Evolutionary conservation across 2,888 invertebrate species (phyloP).

Genomic region (Leucophenga montana): DNA sequence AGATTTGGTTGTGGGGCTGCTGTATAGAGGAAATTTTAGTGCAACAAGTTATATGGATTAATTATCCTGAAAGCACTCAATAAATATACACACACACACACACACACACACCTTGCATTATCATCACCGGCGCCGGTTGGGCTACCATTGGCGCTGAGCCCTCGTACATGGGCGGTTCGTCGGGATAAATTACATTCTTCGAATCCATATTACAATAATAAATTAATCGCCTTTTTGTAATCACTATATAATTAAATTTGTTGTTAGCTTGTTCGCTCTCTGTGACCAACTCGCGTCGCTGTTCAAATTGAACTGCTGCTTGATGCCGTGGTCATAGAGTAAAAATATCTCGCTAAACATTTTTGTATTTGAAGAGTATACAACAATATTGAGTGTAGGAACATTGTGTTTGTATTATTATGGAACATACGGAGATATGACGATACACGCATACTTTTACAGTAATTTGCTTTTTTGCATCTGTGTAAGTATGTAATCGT

Average conservation of each 20-base stretch:
- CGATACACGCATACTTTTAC: background rate
- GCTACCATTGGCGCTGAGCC: constrained; percentile 3
- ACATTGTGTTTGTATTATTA: background rate
- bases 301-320: constrained; percentile 13
- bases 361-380: no score
- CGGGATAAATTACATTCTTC: constrained; percentile 18
- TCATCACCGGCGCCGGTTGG: background rate
- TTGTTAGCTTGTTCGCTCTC: background rate
- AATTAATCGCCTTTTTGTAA: no score
- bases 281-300: background rate
- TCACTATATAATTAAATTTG: background rate
- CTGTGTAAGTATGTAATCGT: background rate
- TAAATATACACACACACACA: background rate
- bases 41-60: background rate
- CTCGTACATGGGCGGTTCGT: constrained; percentile 14
- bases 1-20: constrained; percentile 24
- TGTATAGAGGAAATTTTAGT: background rate
- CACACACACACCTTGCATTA: constrained; percentile 2
- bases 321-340: background rate
- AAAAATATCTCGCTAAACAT: no score
- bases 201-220: constrained; percentile 19
- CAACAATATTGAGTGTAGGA: no score
- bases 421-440: background rate
- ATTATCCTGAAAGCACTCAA: background rate
- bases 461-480: background rate